Conservation (phyloP, 2,888 invertebrate genomes). For the Drosophila rubida region DNA sequence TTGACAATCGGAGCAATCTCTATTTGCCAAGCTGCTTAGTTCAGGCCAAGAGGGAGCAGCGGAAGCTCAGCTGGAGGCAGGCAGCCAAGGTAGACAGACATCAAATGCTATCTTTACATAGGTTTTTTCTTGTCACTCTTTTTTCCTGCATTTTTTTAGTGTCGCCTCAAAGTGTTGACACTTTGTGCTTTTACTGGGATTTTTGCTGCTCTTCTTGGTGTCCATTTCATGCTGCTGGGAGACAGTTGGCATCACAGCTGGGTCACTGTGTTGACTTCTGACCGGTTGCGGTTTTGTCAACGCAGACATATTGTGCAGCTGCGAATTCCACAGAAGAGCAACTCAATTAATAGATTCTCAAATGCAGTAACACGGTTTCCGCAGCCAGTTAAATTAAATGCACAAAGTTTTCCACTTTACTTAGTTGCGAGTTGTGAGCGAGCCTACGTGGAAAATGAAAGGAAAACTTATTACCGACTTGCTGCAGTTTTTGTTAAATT, state of each 20-base stretch:
- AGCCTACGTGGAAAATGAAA: constrained; percentile 49
- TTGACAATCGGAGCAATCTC: neutral
- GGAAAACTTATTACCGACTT: constrained; percentile 42
- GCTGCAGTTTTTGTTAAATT: constrained; percentile 58
- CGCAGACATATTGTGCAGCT: neutral
- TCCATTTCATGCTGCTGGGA: neutral
- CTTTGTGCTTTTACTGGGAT: constrained; percentile 33
- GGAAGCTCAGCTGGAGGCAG: constrained; percentile 35
- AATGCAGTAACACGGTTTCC: constrained; percentile 16
- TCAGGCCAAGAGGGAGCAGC: constrained; percentile 7
- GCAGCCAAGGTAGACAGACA: constrained; percentile 31
- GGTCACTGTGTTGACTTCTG: constrained; percentile 10
- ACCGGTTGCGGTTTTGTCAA: neutral
- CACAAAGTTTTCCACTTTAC: constrained; percentile 62
- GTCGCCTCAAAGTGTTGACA: constrained; percentile 50
- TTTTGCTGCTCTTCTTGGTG: constrained; percentile 22
- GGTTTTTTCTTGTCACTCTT: constrained; percentile 12
- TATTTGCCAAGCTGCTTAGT: constrained; percentile 51
- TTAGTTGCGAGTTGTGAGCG: constrained; percentile 4
- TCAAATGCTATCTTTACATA: constrained; percentile 40
- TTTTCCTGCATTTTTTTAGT: constrained; percentile 1
- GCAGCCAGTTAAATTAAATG: constrained; percentile 45
- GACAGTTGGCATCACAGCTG: constrained; percentile 3
- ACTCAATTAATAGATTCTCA: constrained; percentile 8
- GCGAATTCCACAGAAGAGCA: neutral